These are phyloP conservation scores for Xenops minutus DNA, from an alignment of 2,797 vertebrate genomes.

Conservation along the genomic window DNA sequence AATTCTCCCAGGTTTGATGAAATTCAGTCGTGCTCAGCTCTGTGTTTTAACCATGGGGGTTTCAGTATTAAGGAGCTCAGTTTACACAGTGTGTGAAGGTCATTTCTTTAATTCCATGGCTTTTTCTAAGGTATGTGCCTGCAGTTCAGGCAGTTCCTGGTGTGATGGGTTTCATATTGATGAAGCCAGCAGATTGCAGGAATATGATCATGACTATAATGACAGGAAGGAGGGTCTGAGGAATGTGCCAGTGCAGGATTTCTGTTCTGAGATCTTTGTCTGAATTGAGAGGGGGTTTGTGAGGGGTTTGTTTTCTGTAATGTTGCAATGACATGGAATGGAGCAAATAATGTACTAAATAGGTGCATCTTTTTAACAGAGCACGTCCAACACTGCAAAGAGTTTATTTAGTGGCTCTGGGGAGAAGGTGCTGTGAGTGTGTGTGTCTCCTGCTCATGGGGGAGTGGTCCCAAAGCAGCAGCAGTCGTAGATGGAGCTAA, in stretches of 20 bases:
- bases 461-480: not conserved
- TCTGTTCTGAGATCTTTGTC: not conserved
- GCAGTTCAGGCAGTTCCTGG: not conserved
- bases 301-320: not conserved
- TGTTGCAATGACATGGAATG: not conserved
- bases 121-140: not conserved
- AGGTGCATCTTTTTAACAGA: not conserved
- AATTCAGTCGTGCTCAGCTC: not conserved
- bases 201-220: not conserved
- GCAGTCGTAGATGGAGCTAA: not conserved
- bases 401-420: not conserved
- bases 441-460: not conserved
- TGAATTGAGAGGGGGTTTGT: not conserved
- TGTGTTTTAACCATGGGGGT: not conserved
- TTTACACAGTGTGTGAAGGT: not conserved
- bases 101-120: not conserved
- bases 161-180: not conserved
- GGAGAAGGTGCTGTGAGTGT: not conserved
- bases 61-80: not conserved
- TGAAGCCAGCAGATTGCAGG: conserved; percentile 27
- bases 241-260: not conserved
- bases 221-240: conserved; percentile 8
- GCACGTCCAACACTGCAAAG: fast-evolving
- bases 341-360: not conserved
- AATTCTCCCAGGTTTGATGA: not conserved